Percentiles rank a stretch among this genome's conserved stretches.
Evolutionary conservation across 1,140 invertebrate genomes (phyloP).

Genomic region (Gyrodactylus bullatarudis): DNA sequence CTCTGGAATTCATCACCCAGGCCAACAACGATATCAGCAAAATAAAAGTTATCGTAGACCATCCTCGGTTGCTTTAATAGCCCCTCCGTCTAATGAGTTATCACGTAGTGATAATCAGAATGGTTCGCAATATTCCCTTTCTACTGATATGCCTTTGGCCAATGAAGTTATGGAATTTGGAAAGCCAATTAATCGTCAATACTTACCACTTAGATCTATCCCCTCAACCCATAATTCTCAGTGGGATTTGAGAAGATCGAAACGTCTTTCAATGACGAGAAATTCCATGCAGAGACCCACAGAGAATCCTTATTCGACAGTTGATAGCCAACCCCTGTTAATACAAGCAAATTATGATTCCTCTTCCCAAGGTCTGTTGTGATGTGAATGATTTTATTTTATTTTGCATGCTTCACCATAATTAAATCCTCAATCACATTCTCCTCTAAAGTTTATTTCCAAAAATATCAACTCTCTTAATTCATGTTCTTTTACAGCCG

Average conservation of each 20-base stretch:
- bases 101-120: not conserved
- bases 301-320: not conserved
- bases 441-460: too few species aligned
- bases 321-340: too few species aligned
- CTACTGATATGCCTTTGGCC: not conserved
- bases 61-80: not conserved
- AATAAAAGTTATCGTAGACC: too few species aligned
- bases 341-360: too few species aligned
- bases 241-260: not conserved
- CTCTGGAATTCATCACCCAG: too few species aligned
- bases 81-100: not conserved
- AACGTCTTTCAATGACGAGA: not conserved
- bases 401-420: too few species aligned
- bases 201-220: not conserved
- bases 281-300: not conserved
- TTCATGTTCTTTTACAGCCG: too few species aligned
- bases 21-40: too few species aligned
- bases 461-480: too few species aligned
- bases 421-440: too few species aligned
- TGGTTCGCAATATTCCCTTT: not conserved
- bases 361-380: too few species aligned
- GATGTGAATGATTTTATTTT: too few species aligned
- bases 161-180: not conserved
- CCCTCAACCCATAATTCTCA: not conserved
- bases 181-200: not conserved